Conservation (phyloP, 2,113 vertebrate genomes). For the Chrysemys picta region DNA sequence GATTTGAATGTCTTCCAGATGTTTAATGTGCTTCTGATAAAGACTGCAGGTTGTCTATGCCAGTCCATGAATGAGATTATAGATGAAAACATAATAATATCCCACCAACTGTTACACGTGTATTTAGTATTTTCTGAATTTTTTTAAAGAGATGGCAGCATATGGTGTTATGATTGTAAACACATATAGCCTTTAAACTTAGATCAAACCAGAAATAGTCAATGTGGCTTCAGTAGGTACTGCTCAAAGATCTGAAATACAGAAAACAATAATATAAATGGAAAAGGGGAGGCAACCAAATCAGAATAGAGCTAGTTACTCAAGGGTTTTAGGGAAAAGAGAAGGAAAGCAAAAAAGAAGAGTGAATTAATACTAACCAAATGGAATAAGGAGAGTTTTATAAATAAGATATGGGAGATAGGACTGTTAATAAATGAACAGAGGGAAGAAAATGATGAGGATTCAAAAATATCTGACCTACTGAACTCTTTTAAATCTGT, state of each 20-base stretch:
- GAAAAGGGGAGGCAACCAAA: background rate
- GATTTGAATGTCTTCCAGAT: background rate
- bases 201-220: background rate
- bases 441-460: background rate
- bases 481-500: background rate
- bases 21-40: background rate
- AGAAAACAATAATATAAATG: background rate
- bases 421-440: background rate
- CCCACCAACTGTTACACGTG: background rate
- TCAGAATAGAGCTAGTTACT: background rate
- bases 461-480: background rate
- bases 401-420: background rate
- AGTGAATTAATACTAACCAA: background rate
- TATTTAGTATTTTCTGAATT: background rate
- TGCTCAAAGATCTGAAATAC: background rate
- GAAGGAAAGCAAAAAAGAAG: background rate
- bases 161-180: background rate
- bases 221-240: background rate
- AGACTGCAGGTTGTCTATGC: background rate
- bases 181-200: background rate
- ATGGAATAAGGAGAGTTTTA: background rate
- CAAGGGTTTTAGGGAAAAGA: background rate
- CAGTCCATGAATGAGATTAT: background rate
- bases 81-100: background rate
- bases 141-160: background rate